phyloP scores from a whole-genome alignment of 1,140 invertebrate genomes.

The Papilio aristodemus region DNA sequence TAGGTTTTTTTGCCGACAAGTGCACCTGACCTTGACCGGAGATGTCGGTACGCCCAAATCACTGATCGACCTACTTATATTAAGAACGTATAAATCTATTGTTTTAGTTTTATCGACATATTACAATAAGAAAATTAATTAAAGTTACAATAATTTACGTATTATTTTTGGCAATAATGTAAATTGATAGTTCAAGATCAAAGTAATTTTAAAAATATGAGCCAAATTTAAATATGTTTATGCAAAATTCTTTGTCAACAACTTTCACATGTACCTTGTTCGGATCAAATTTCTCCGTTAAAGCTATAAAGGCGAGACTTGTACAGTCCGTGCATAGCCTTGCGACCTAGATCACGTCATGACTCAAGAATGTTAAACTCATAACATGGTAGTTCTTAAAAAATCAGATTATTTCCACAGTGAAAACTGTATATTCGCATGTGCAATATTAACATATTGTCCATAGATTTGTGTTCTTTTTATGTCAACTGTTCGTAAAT shows the following conservation, averaged over 20 bases:
- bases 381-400: conserved; percentile 18
- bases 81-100: conserved; percentile 27
- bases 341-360: conserved; percentile 30
- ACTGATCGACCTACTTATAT: conserved; percentile 47
- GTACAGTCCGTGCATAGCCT: not conserved
- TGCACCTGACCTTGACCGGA: conserved; percentile 67
- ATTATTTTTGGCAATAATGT: too few relatives aligned
- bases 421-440: conserved; percentile 14
- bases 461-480: too few relatives aligned
- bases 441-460: not conserved
- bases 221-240: not conserved
- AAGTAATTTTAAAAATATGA: not conserved
- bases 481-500: too few relatives aligned
- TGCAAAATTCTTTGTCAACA: not conserved
- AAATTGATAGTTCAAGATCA: not conserved
- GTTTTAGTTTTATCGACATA: too few relatives aligned
- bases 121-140: too few relatives aligned
- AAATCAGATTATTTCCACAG: conserved; percentile 12
- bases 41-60: conserved; percentile 48
- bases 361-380: conserved; percentile 20
- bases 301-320: conserved; percentile 21
- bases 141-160: too few relatives aligned
- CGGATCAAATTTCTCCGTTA: conserved; percentile 21
- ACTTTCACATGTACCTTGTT: conserved; percentile 12
- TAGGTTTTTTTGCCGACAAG: conserved; percentile 63